phyloP scores from a whole-genome alignment of 1,140 invertebrate species.

The Argopecten irradians region DNA sequence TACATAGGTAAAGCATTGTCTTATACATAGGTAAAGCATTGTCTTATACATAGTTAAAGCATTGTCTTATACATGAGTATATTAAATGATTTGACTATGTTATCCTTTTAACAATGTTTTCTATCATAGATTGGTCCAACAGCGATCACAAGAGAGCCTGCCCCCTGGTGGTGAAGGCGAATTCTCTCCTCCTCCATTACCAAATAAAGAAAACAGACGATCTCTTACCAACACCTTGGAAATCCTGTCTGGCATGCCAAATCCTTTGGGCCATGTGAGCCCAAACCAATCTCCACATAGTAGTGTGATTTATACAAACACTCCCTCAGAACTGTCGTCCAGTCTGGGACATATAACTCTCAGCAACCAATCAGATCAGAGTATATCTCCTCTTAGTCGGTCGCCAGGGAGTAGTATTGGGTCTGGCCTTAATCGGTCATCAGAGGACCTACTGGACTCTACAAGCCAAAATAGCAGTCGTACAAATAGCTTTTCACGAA shows the following conservation, averaged over 20 bases:
- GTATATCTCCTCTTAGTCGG: conserved; percentile 52
- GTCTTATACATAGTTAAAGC: too few species aligned
- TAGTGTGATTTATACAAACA: conserved; percentile 40
- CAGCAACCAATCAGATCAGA: conserved; percentile 36
- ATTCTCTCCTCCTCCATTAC: conserved; percentile 75
- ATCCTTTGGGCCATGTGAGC: neutral
- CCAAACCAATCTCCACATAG: conserved; percentile 42
- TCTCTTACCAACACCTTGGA: conserved; percentile 57
- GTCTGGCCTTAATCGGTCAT: conserved; percentile 66
- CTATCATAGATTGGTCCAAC: conserved; percentile 40
- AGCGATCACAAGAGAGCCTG: conserved; percentile 44
- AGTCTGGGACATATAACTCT: conserved; percentile 37
- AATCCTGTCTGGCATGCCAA: conserved; percentile 35
- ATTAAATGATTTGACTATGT: too few species aligned
- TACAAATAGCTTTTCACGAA: conserved; percentile 51
- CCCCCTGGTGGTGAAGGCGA: conserved; percentile 74
- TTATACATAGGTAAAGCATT: too few species aligned
- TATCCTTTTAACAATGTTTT: neutral
- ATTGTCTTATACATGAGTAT: too few species aligned
- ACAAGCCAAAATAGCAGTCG: conserved; percentile 23
- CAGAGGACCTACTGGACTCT: conserved; percentile 57
- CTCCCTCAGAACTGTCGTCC: conserved; percentile 33
- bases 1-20: too few species aligned
- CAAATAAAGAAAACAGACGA: conserved; percentile 65
- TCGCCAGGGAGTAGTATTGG: conserved; percentile 65